A percentile compares a stretch with the other conserved stretches of the same genome.
Evolutionary conservation across 1,140 invertebrate species (phyloP).

Genomic region (Trachelipus rathkii): DNA sequence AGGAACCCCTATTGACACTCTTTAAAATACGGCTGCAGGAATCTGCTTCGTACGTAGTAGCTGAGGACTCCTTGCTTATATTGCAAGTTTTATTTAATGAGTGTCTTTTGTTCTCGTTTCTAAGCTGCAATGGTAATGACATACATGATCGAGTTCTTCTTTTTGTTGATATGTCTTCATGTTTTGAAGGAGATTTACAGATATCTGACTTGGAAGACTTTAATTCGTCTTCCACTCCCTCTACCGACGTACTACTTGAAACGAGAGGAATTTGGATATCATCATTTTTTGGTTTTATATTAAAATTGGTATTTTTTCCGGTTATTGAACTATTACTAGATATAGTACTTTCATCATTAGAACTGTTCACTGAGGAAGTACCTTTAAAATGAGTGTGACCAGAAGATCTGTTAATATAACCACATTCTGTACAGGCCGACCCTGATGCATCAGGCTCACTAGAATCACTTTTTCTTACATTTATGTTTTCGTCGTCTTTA

Average conservation of each 20-base stretch:
- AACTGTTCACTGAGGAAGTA: neutral
- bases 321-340: neutral
- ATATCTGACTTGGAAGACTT: conserved; percentile 17
- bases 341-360: too few species aligned
- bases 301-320: conserved; percentile 12
- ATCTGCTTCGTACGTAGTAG: neutral
- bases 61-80: neutral
- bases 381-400: neutral
- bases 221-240: conserved; percentile 27
- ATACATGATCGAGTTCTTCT: neutral
- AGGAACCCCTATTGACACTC: conserved; percentile 30
- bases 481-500: neutral
- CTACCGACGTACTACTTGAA: conserved; percentile 41
- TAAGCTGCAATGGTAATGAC: neutral
- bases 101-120: neutral
- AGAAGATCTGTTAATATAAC: conserved; percentile 17
- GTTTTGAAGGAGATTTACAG: neutral
- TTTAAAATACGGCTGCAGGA: conserved; percentile 24
- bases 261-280: conserved; percentile 45
- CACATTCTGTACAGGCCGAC: conserved; percentile 25
- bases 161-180: neutral
- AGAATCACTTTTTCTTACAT: conserved; percentile 20
- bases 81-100: neutral
- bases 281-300: conserved; percentile 32
- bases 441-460: neutral